phyloP scores from a whole-genome alignment of 2,113 vertebrate species.

The Syrrhaptes paradoxus region DNA sequence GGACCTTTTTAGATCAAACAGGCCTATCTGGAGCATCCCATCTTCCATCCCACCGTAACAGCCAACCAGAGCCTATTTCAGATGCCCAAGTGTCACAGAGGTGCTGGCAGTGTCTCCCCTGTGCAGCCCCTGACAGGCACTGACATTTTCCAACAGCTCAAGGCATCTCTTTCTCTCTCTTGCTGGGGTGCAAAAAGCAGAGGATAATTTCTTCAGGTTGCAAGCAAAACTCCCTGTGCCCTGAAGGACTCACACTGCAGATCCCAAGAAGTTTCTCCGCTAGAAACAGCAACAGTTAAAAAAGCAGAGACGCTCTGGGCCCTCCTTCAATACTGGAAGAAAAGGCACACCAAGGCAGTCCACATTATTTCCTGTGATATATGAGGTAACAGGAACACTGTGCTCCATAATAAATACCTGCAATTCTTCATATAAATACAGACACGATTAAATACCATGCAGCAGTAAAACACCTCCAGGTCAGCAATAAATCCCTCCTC shows the following conservation, averaged over 20 bases:
- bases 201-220: not conserved
- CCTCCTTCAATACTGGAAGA: not conserved
- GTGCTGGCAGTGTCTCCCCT: not conserved
- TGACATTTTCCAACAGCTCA: fast-evolving
- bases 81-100: not conserved
- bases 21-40: not conserved
- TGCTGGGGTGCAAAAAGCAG: not conserved
- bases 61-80: not conserved
- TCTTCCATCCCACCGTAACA: not conserved
- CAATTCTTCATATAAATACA: not conserved
- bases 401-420: not conserved
- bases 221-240: fast-evolving
- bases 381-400: not conserved
- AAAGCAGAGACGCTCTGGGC: not conserved
- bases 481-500: not conserved
- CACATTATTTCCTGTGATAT: not conserved
- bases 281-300: not conserved
- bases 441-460: not conserved
- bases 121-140: not conserved
- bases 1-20: not conserved
- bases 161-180: not conserved
- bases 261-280: not conserved
- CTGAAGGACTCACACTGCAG: not conserved
- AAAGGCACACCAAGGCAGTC: not conserved
- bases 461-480: not conserved